Evolutionary conservation across 2,113 vertebrate species (phyloP), one percentile per base, ranked within the genome.

Genomic region (Hippocampus guttulatus): DNA sequence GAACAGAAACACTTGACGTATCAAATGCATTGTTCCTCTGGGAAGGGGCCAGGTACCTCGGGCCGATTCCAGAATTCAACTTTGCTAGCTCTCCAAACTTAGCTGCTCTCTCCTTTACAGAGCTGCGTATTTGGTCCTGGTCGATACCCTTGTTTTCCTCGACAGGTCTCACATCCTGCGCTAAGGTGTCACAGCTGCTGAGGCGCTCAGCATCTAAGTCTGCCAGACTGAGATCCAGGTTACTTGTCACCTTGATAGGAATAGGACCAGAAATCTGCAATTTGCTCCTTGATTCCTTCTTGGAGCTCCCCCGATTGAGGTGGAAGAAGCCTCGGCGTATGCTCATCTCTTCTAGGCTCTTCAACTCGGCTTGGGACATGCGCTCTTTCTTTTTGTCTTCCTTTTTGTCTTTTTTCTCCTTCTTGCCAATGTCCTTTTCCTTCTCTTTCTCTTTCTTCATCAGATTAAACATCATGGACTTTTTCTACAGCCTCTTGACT

Each of bases 211-310:
- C 90, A 70, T 95, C 94, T 0, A 94, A 86, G 69, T 94, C 92
- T 0, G 94, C 94, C 68, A 97, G 91, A 71, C 87, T 93, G 74
- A 98, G 91, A 84, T 99, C 96, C 0, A 90, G 91, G 90, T 91
- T 93, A 1, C 92, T 95, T 25, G 94, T 93, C 74, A 97, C 94
- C 83, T 96, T 97, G 81, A 99, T 96, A 52, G 96, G 96, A 67
- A 98, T 98, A 38, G 97, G 96, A 87, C 92, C 93, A 62, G 96
- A 99, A 81, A 98, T 98, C 88, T 98, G 96, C 89, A 97, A 74
- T 73, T 93, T 96, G 2, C 83, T 81, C 89, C 89, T 95, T 0
- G 92, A 89, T 16, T 97, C 95, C 41, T 93, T 87, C 78, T 98
- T 99, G 66, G 95, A 94, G 64, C 93, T 91, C 5, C 95, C 92